A percentile compares a stretch with the other conserved stretches of the same genome.
These are phyloP conservation scores for Rhodinocichla rosea DNA, from an alignment of 2,113 vertebrate species.

Conservation along the genomic window DNA sequence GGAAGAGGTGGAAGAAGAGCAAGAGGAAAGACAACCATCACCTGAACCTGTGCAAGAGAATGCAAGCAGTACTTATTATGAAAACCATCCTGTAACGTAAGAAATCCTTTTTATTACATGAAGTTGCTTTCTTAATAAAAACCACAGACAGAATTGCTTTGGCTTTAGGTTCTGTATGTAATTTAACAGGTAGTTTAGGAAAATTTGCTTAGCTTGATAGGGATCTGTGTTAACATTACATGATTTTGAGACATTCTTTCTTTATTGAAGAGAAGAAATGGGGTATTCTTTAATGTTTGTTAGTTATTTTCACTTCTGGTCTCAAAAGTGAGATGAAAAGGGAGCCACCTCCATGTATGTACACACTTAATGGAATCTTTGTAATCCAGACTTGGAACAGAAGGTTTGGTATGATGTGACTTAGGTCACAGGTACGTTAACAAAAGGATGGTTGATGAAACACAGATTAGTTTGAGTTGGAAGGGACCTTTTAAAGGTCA, in stretches of 20 bases:
- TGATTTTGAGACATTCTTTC: neutral
- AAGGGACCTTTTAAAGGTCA: neutral
- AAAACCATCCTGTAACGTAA: constrained; percentile 88
- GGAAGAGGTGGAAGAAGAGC: constrained; percentile 92
- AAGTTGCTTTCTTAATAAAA: neutral
- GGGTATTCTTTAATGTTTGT: neutral
- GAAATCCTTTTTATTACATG: neutral
- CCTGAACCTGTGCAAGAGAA: constrained; percentile 92
- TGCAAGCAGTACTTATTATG: constrained; percentile 85
- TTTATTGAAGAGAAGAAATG: neutral
- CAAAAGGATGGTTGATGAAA: neutral
- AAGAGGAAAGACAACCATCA: constrained; percentile 87
- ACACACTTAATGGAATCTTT: neutral
- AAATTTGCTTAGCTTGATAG: neutral
- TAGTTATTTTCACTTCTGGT: neutral
- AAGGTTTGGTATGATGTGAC: accelerated
- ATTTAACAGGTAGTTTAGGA: neutral
- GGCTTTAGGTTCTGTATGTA: neutral
- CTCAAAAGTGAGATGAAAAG: neutral
- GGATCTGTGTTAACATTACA: accelerated
- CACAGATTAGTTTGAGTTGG: neutral
- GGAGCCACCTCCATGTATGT: accelerated
- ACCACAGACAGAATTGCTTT: neutral
- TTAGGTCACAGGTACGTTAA: neutral
- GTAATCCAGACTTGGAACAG: accelerated